Percentiles rank a stretch among this genome's conserved stretches.
These are phyloP conservation scores for Cephus cinctus DNA, from an alignment of 1,140 invertebrate species.

Conservation along the genomic window DNA sequence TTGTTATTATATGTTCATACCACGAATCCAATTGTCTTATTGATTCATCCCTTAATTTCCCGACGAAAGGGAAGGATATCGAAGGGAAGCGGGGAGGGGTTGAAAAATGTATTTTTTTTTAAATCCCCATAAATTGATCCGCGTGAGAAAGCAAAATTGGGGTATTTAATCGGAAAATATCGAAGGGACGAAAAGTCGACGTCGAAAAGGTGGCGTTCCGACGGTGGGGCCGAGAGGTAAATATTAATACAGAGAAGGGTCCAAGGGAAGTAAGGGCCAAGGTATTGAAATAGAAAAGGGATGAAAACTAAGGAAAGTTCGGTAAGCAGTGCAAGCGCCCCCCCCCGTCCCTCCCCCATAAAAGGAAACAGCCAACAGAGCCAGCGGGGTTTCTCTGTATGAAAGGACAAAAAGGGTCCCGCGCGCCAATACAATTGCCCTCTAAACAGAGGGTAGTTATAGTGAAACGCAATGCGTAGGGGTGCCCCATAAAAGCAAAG, in stretches of 20 bases:
- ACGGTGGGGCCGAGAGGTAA: no score
- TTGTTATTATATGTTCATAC: slow-evolving; percentile 31
- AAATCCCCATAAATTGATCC: no score
- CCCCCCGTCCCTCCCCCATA: slow-evolving; percentile 30
- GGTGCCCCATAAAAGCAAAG: slow-evolving; percentile 26
- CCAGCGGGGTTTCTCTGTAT: slow-evolving; percentile 34
- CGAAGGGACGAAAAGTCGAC: slow-evolving; percentile 9
- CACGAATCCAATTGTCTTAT: background rate
- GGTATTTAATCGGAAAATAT: background rate
- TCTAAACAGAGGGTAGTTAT: slow-evolving; percentile 42
- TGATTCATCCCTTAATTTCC: background rate
- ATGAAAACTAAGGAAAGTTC: no score
- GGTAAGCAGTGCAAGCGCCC: no score
- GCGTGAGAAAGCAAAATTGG: background rate
- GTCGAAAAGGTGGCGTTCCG: no score
- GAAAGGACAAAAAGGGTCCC: slow-evolving; percentile 31
- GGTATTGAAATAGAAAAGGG: background rate
- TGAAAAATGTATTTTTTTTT: no score
- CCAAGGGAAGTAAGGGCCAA: slow-evolving; percentile 1
- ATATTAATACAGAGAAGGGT: no score
- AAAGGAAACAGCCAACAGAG: slow-evolving; percentile 35
- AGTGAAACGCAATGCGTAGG: slow-evolving; percentile 28
- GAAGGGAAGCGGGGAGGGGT: no score
- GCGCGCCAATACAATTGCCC: slow-evolving; percentile 33
- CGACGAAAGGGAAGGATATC: background rate